Conservation (phyloP, 2,888 invertebrate genomes). For the Carterocephalus palaemon region DNA sequence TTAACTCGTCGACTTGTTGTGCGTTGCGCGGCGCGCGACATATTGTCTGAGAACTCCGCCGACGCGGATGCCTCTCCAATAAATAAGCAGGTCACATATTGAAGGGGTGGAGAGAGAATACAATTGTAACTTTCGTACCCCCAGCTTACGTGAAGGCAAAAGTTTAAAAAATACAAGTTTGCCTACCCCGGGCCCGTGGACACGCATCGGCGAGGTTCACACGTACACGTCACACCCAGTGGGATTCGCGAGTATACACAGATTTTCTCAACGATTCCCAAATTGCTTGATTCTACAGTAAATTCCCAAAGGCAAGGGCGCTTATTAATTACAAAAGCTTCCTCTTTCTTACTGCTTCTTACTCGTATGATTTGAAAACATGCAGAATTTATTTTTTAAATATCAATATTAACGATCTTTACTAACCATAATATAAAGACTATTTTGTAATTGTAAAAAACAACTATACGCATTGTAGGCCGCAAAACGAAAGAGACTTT, state of each 20-base stretch:
- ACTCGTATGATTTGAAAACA: slow-evolving; percentile 8
- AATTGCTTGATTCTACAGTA: slow-evolving; percentile 14
- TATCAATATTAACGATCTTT: background rate
- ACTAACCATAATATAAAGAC: background rate
- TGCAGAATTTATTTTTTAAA: slow-evolving; percentile 2
- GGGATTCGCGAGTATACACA: slow-evolving; percentile 35
- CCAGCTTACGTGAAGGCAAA: slow-evolving; percentile 68
- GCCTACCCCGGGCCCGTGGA: slow-evolving; percentile 41
- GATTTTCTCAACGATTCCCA: slow-evolving; percentile 30
- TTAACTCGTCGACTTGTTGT: slow-evolving; percentile 57
- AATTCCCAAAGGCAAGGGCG: slow-evolving; percentile 2
- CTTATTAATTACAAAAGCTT: background rate
- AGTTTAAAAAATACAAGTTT: slow-evolving; percentile 78
- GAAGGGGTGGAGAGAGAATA: slow-evolving; percentile 73
- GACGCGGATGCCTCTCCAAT: slow-evolving; percentile 73
- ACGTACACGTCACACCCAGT: slow-evolving; percentile 43
- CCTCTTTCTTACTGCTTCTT: slow-evolving; percentile 6
- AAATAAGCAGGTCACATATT: slow-evolving; percentile 80
- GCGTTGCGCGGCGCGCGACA: slow-evolving; percentile 69
- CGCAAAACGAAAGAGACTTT: too few species aligned
- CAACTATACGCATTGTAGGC: too few species aligned
- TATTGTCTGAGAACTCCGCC: slow-evolving; percentile 76
- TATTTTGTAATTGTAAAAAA: too few species aligned
- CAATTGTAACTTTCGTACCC: slow-evolving; percentile 76
- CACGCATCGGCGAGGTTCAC: slow-evolving; percentile 49